Base-by-base conservation (phyloP, 2,113 vertebrate species). In the Jacana jacana region DNA sequence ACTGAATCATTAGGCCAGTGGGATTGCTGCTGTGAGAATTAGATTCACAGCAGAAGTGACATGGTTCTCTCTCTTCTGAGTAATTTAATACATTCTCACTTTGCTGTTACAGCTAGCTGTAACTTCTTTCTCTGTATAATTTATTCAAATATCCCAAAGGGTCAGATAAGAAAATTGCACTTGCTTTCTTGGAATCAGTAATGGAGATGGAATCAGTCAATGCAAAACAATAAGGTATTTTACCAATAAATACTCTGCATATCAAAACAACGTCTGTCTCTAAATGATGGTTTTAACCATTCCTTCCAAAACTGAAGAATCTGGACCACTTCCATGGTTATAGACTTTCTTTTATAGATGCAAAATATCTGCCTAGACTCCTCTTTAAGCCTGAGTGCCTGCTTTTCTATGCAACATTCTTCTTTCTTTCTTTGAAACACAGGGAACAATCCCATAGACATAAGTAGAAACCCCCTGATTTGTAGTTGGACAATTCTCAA, bases 61-160 rank as follows among this genome's bases (percentile, higher is more conserved):
- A 83, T 18, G 8, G 33, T 80, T 96, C 91, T 97, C 79, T 86
- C 90, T 91, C 69, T 88, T 97, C 78, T 71, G 52, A 87, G 71
- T 89, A 90, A 93, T 86, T 91, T 81, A 84, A 63, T 81, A 78
- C 24, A 68, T 94, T 94, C 42, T 83, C 37, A 95, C 63, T 93
- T 85, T 69, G 63, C 44, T 63, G 46, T 78, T 91, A 88, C 44
- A 78, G 54, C 19, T 65, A 68, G 40, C 61, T 88, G 66, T 39
- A 78, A 69, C 73, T 65, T 52, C 46, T 85, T 91, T 89, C 92
- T 70, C 58, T 79, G 20, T 66, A 4, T 75, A 96, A 90, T 83
- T 89, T 82, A 87, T 87, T 94, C 80, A 93, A 86, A 68, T 70
- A 79, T 86, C 83, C 75, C 75, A 97, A 83, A 81, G 66, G 37